phyloP scores from a whole-genome alignment of 2,888 invertebrate species.

The Chymomyza amoena region DNA sequence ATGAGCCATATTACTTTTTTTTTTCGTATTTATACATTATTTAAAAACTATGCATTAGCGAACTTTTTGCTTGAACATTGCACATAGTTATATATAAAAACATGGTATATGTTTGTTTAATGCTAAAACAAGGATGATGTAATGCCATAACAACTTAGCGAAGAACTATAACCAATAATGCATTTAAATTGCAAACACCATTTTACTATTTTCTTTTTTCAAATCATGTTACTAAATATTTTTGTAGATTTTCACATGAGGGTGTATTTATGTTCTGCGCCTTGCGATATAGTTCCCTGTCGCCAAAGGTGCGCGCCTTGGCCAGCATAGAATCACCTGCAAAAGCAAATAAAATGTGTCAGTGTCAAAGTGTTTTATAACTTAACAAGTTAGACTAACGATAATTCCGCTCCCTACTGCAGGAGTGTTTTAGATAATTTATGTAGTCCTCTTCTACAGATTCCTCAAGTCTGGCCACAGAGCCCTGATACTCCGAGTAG shows the following conservation, averaged over 20 bases:
- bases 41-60: neutral
- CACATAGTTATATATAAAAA: neutral
- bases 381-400: conserved; percentile 80
- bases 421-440: conserved; percentile 90
- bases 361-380: neutral
- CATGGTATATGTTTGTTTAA: neutral
- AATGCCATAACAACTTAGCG: neutral
- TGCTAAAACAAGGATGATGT: conserved; percentile 1
- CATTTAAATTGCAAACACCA: neutral
- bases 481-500: conserved; percentile 94
- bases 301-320: conserved; percentile 96
- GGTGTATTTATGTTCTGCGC: conserved; percentile 92
- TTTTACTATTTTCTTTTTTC: conserved; percentile 1
- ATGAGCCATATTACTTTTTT: neutral
- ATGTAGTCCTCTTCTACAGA: conserved; percentile 98
- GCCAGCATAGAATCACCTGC: conserved; percentile 94
- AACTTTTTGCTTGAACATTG: neutral
- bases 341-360: neutral
- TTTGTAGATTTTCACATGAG: conserved; percentile 84
- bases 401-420: conserved; percentile 95
- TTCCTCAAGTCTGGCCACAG: conserved; percentile 91
- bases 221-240: conserved; percentile 77
- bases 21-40: neutral
- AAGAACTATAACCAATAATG: conserved; percentile 32
- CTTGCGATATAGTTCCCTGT: conserved; percentile 88